Evolutionary conservation across 2,888 invertebrate genomes (phyloP).

Genomic region (Argyresthia albistria): DNA sequence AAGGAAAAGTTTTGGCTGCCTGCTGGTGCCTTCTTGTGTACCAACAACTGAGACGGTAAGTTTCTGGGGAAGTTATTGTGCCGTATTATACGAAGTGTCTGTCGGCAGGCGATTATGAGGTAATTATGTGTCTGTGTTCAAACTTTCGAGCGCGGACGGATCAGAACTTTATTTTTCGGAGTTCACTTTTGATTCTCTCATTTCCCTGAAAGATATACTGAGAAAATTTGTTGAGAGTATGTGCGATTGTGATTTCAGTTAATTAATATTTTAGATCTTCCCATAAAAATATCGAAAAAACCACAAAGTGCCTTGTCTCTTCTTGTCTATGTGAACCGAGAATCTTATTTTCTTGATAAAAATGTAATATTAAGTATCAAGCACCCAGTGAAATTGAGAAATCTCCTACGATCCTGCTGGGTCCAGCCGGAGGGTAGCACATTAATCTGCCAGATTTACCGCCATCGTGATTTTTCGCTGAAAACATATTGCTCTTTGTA

Average conservation of each 20-base stretch:
- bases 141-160: not conserved
- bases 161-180: too few species aligned
- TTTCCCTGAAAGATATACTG: too few species aligned
- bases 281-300: too few species aligned
- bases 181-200: too few species aligned
- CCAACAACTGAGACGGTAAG: not conserved
- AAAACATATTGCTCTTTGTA: not conserved
- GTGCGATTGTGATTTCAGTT: too few species aligned
- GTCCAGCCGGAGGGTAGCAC: not conserved
- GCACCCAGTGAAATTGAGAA: not conserved
- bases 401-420: not conserved
- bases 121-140: not conserved
- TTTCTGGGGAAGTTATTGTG: not conserved
- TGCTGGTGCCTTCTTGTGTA: not conserved
- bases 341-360: too few species aligned
- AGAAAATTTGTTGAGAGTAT: too few species aligned
- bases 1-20: slow-evolving; percentile 7
- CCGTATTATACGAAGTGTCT: not conserved
- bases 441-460: not conserved
- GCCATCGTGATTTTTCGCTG: not conserved
- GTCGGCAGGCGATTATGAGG: not conserved
- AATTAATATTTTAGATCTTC: too few species aligned
- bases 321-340: too few species aligned
- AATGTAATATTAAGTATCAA: too few species aligned
- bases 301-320: too few species aligned